Conservation (phyloP, 2,888 invertebrate species). For the Cosmorhoe ocellata region DNA sequence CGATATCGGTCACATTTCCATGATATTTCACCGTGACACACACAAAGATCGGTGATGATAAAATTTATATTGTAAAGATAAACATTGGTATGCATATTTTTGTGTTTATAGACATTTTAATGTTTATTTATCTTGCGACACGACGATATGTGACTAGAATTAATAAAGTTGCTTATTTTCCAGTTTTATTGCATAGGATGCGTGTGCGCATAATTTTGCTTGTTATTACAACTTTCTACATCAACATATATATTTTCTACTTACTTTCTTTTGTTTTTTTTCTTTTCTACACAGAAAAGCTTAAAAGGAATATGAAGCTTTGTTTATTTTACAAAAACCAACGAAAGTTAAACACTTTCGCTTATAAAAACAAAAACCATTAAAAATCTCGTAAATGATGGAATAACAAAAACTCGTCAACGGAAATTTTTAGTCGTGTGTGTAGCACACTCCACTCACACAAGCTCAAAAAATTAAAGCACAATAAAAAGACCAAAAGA, state of each 20-base stretch:
- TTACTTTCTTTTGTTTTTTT: background rate
- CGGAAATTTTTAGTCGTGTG: conserved; percentile 49
- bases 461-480: conserved; percentile 13
- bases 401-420: conserved; percentile 42
- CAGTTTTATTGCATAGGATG: conserved; percentile 1
- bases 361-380: conserved; percentile 20
- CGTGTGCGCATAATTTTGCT: conserved; percentile 3
- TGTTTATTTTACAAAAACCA: too few relatives aligned
- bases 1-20: background rate
- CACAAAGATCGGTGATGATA: background rate
- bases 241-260: background rate
- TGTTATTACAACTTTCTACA: background rate
- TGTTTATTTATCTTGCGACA: conserved; percentile 12
- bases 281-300: too few relatives aligned
- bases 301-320: too few relatives aligned
- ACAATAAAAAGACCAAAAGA: conserved; percentile 1
- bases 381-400: conserved; percentile 36
- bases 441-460: conserved; percentile 54
- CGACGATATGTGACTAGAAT: conserved; percentile 2
- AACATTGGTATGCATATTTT: background rate
- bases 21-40: background rate
- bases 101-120: background rate
- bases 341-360: conserved; percentile 14
- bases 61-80: background rate
- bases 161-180: background rate